Percentiles rank a stretch among this genome's conserved stretches.
Evolutionary conservation across 2,888 invertebrate genomes (phyloP).

Genomic region (Pollenia amentaria): DNA sequence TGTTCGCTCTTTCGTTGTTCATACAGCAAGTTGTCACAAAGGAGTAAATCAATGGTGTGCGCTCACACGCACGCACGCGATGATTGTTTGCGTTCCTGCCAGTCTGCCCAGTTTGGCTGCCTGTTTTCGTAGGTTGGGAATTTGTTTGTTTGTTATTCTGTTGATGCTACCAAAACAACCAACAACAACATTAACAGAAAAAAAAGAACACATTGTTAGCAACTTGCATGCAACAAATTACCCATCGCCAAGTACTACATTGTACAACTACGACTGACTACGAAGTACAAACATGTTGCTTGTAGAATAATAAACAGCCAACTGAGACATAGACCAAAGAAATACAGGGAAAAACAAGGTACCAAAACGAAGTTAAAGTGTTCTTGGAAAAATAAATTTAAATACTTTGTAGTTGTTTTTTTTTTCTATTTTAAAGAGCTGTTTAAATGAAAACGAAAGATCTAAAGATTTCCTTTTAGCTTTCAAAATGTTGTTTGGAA

Average conservation of each 20-base stretch:
- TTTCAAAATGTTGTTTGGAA: too few species aligned
- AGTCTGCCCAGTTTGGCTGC: constrained; percentile 21
- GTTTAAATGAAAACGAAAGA: not conserved
- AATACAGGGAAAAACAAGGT: constrained; percentile 26
- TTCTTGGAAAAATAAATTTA: constrained; percentile 57
- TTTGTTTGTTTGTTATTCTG: constrained; percentile 38
- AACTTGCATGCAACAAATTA: constrained; percentile 74
- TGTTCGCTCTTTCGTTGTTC: not conserved
- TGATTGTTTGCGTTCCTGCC: constrained; percentile 43
- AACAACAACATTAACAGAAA: not conserved
- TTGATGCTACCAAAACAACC: constrained; percentile 47
- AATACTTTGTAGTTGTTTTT: not conserved
- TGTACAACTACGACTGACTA: constrained; percentile 30
- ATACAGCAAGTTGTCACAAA: constrained; percentile 66
- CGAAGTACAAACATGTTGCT: constrained; percentile 36
- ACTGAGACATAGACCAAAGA: not conserved
- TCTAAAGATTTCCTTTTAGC: not conserved
- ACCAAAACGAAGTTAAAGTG: constrained; percentile 29
- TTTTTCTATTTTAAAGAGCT: not conserved
- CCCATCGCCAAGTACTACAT: constrained; percentile 67
- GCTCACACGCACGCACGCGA: constrained; percentile 71
- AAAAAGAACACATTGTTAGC: constrained; percentile 53
- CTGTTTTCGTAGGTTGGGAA: constrained; percentile 28
- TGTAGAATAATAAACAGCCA: not conserved
- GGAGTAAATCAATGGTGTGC: constrained; percentile 70